A percentile compares a stretch with the other conserved stretches of the same genome.
Evolutionary conservation across 2,113 vertebrate species (phyloP).

Genomic region (Spheniscus mendiculus): DNA sequence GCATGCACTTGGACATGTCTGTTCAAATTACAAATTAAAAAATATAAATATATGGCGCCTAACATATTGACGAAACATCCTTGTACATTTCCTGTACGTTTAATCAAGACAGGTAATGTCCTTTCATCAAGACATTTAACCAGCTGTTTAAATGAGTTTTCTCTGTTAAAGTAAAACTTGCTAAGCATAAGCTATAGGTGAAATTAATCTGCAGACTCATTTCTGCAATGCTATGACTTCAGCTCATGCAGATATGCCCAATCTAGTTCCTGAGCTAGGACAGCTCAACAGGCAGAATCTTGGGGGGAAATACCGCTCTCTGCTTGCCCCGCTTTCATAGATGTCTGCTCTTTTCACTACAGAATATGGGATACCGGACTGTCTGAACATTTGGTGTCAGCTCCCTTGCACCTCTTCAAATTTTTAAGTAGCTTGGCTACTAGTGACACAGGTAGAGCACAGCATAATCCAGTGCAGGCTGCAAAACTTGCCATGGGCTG

Average conservation of each 20-base stretch:
- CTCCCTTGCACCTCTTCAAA: not conserved
- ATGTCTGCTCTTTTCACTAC: not conserved
- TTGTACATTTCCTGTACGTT: not conserved
- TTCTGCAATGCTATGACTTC: not conserved
- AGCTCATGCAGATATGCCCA: not conserved
- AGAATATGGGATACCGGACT: not conserved
- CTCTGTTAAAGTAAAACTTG: not conserved
- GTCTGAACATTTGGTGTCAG: not conserved
- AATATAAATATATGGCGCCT: not conserved
- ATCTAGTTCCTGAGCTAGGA: not conserved
- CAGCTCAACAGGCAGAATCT: not conserved
- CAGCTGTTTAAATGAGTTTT: not conserved
- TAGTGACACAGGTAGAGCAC: not conserved
- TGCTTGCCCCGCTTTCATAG: not conserved
- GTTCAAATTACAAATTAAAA: conserved; percentile 19
- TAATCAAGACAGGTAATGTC: not conserved
- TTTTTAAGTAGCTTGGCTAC: not conserved
- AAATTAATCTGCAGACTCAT: not conserved
- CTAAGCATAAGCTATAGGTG: not conserved
- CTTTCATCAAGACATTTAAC: not conserved
- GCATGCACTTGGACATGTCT: not conserved
- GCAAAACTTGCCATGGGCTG: not conserved
- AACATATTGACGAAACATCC: not conserved
- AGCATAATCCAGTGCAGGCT: not conserved
- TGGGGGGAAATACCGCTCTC: not conserved